A percentile compares a stretch with the other conserved stretches of the same genome.
Conservation (phyloP, 2,113 vertebrate species). For the Tringa solitaria region DNA sequence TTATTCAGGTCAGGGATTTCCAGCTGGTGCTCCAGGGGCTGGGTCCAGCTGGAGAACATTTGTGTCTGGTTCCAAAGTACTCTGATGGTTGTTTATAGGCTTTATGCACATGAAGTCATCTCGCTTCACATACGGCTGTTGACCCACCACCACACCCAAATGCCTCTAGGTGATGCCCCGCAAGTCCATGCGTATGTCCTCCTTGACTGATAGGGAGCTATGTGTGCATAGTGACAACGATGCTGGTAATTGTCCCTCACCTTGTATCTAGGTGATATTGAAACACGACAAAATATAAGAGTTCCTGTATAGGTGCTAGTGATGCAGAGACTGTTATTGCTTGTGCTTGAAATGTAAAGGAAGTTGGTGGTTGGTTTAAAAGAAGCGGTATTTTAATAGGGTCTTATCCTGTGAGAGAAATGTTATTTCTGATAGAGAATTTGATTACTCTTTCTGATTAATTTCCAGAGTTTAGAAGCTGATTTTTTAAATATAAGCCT, state of each 20-base stretch:
- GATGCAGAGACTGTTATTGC: background rate
- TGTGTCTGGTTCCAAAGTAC: background rate
- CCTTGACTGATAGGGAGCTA: background rate
- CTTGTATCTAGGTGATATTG: background rate
- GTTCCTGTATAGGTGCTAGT: background rate
- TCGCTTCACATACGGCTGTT: background rate
- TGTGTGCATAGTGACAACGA: background rate
- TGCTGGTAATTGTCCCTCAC: background rate
- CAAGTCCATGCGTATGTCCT: background rate
- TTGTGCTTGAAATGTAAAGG: background rate
- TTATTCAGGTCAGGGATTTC: background rate
- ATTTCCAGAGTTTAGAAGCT: background rate
- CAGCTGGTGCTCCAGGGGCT: background rate
- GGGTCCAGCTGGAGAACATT: background rate
- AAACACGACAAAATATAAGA: background rate
- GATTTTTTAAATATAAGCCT: background rate
- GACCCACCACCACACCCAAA: background rate
- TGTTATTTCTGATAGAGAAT: background rate
- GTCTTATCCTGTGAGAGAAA: background rate
- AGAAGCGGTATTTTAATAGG: background rate
- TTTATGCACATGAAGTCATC: background rate
- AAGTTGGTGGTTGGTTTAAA: background rate
- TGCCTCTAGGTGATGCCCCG: background rate
- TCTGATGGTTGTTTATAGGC: background rate
- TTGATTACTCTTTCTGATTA: background rate